Base-by-base conservation (phyloP, 1,140 invertebrate genomes). In the Dreissena rostriformis region DNA sequence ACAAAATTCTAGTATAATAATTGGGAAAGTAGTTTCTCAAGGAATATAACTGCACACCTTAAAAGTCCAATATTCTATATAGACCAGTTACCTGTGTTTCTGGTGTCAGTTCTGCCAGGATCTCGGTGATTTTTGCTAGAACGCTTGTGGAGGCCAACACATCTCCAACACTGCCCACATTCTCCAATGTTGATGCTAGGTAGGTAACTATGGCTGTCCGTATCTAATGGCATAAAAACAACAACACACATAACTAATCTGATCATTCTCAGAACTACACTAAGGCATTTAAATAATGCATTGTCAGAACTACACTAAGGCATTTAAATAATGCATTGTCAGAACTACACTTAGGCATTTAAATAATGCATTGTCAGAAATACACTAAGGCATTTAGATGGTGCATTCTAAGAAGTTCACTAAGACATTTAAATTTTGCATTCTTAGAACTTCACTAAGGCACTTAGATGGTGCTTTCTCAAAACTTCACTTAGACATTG, bases 51-150 rank as follows among this genome's bases (percentile, higher is more conserved):
- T 39, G 39, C 39, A 2, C 39, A 39, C 39, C 8, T 5, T 5
- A 39, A 8, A 5, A 39, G 39, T 8, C 2, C n/a, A n/a, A n/a
- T 8, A 39, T 39, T 39, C 39, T 2, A 39, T 39, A 6, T 11
- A n/a, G 53, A 0, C 71, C 19, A n/a, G 66, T 49, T 67, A 78
- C 75, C 75, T 78, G 75, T 7, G 61, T 78, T 29, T 51, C 29
- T 53, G 65, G 61, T 22, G 29, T 49, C 0, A 78, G 63, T 68
- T 78, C 63, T 15, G 57, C 26, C 26, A 6, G 10, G 4, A 51
- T 29, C 22, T 67, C n/a, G 12, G 75, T 78, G 26, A 67, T 63
- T 26, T 78, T n/a, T 28, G 26, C 53, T 51, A 78, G 51, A 17
- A 65, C 39, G 14, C 39, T 15, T 5, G 75, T 29, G 12, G 67